phyloP scores from a whole-genome alignment of 2,888 invertebrate genomes.

The Agriopis leucophaearia region DNA sequence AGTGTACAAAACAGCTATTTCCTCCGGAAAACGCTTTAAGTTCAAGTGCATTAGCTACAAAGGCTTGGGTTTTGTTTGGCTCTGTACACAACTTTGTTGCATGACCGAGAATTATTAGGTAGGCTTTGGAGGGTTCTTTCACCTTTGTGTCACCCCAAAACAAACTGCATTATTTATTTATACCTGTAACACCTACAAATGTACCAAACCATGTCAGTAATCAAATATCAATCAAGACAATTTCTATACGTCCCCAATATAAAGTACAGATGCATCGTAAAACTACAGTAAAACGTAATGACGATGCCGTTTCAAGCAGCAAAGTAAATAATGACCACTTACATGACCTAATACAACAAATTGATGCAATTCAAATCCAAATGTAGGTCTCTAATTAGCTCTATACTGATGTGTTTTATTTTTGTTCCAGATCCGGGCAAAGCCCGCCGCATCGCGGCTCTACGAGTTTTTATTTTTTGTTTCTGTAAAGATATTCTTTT shows the following conservation, averaged over 20 bases:
- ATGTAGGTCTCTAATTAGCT: constrained; percentile 14
- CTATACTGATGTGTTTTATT: constrained; percentile 38
- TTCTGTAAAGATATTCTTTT: constrained; percentile 57
- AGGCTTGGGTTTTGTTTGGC: constrained; percentile 13
- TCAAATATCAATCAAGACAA: constrained; percentile 1
- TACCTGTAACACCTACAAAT: background rate
- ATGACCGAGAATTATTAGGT: constrained; percentile 26
- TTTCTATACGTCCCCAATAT: background rate
- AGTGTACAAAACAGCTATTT: constrained; percentile 19
- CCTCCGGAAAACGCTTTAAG: constrained; percentile 20
- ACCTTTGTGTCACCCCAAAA: constrained; percentile 22
- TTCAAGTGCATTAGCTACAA: constrained; percentile 16
- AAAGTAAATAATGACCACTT: constrained; percentile 17
- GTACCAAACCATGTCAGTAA: background rate
- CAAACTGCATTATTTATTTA: constrained; percentile 21
- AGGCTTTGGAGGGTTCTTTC: constrained; percentile 18
- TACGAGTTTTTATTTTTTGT: constrained; percentile 59
- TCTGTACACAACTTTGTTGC: constrained; percentile 16
- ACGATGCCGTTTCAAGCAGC: constrained; percentile 7
- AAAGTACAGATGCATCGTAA: constrained; percentile 13
- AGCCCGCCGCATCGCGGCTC: constrained; percentile 81
- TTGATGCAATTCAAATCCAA: constrained; percentile 31
- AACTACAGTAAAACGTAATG: constrained; percentile 21
- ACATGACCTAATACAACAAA: constrained; percentile 17
- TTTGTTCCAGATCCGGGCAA: constrained; percentile 81